Evolutionary conservation across 1,140 invertebrate genomes (phyloP).

Genomic region (Heliconius nattereri): DNA sequence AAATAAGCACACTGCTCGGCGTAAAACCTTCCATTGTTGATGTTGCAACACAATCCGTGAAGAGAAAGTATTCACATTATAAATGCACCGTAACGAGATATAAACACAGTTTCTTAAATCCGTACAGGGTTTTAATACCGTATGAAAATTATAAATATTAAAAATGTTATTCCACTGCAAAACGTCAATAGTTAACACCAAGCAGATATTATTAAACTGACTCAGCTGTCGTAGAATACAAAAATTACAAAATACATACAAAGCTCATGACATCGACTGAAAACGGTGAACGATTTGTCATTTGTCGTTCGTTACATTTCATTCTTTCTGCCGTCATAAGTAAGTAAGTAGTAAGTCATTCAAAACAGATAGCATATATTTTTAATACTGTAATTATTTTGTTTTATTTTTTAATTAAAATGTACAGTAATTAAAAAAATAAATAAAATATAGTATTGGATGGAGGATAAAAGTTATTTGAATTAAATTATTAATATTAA

Average conservation of each 20-base stretch:
- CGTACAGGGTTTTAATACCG: not conserved
- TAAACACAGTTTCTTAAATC: not conserved
- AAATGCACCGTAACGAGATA: constrained; percentile 31
- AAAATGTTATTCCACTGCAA: not conserved
- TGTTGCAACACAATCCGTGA: constrained; percentile 62
- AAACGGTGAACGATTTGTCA: constrained; percentile 3
- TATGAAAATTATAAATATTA: not conserved
- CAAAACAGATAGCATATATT: constrained; percentile 3
- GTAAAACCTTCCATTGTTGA: constrained; percentile 64
- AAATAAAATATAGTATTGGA: not conserved
- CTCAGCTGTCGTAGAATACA: constrained; percentile 1
- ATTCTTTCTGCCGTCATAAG: constrained; percentile 19
- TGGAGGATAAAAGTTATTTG: not conserved
- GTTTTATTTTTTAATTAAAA: not conserved
- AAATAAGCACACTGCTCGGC: constrained; percentile 52
- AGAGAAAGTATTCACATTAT: constrained; percentile 71
- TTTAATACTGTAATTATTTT: not conserved
- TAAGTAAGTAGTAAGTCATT: no score
- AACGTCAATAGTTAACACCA: not conserved
- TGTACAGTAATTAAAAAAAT: not conserved
- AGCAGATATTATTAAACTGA: not conserved
- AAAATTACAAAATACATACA: no score
- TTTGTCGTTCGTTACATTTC: not conserved
- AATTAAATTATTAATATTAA: not conserved
- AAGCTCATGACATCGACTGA: not conserved